These are phyloP conservation scores for Globicephala melas DNA, from an alignment of 2,113 vertebrate genomes.

Conservation along the genomic window DNA sequence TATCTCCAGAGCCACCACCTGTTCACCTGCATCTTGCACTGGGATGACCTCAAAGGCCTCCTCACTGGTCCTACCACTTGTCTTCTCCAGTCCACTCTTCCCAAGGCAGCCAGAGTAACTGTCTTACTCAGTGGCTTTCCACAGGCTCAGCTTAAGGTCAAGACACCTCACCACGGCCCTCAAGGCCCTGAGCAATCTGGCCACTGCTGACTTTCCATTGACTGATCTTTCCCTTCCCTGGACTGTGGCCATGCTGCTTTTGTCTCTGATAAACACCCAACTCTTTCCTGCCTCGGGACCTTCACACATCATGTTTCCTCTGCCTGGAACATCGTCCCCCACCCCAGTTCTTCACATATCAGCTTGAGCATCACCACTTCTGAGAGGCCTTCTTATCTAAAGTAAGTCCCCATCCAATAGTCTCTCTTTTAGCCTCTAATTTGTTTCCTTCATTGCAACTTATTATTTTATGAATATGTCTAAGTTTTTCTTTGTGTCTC, in stretches of 20 bases:
- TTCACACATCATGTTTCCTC: not conserved
- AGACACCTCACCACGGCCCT: not conserved
- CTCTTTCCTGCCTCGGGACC: not conserved
- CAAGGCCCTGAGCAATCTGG: not conserved
- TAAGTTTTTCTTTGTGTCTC: not conserved
- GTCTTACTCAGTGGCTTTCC: not conserved
- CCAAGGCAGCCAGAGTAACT: not conserved
- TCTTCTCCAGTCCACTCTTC: not conserved
- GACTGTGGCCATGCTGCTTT: not conserved
- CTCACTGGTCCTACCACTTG: not conserved
- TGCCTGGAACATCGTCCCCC: not conserved
- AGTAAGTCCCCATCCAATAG: not conserved
- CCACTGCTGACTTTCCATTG: not conserved
- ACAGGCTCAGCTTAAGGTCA: not conserved
- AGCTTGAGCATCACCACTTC: not conserved
- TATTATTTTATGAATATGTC: not conserved
- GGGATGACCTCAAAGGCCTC: not conserved
- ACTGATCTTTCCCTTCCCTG: not conserved
- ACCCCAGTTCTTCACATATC: not conserved
- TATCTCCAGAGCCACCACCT: not conserved
- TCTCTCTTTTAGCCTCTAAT: not conserved
- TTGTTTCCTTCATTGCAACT: not conserved
- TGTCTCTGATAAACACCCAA: not conserved
- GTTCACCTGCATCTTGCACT: not conserved
- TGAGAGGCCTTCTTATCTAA: not conserved